These are phyloP conservation scores for Dromas ardeola DNA, from an alignment of 2,113 vertebrate genomes.

Conservation along the genomic window DNA sequence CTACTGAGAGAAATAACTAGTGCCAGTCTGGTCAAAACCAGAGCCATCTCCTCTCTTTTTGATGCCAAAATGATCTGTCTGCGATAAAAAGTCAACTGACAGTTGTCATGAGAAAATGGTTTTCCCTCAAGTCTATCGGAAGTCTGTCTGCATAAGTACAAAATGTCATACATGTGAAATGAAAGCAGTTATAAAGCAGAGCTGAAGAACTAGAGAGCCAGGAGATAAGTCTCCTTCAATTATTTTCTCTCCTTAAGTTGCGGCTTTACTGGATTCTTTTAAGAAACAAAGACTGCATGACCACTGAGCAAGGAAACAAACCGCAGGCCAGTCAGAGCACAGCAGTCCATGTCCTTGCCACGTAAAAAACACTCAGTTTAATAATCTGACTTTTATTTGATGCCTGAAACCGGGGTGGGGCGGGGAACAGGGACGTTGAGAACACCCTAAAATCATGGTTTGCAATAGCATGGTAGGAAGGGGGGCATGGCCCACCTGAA, in stretches of 20 bases:
- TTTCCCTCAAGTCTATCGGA: neutral
- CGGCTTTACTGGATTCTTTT: neutral
- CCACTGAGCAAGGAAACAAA: neutral
- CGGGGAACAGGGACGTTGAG: neutral
- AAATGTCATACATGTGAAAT: neutral
- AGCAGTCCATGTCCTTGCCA: neutral
- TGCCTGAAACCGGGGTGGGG: neutral
- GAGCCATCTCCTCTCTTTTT: neutral
- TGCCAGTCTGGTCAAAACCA: neutral
- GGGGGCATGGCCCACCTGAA: fast-evolving
- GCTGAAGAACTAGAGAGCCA: neutral
- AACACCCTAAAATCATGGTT: neutral
- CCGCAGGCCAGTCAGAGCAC: neutral
- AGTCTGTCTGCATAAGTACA: neutral
- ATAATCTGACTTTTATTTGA: neutral
- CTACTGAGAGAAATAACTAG: neutral
- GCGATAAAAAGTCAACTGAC: neutral
- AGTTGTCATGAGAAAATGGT: neutral
- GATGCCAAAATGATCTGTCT: neutral
- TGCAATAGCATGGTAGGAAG: neutral
- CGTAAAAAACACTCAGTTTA: neutral
- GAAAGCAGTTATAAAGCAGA: neutral
- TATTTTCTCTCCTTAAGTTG: neutral
- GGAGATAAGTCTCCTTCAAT: neutral
- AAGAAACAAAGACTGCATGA: neutral